phyloP scores from a whole-genome alignment of 2,888 invertebrate species.

The Deilephila porcellus region DNA sequence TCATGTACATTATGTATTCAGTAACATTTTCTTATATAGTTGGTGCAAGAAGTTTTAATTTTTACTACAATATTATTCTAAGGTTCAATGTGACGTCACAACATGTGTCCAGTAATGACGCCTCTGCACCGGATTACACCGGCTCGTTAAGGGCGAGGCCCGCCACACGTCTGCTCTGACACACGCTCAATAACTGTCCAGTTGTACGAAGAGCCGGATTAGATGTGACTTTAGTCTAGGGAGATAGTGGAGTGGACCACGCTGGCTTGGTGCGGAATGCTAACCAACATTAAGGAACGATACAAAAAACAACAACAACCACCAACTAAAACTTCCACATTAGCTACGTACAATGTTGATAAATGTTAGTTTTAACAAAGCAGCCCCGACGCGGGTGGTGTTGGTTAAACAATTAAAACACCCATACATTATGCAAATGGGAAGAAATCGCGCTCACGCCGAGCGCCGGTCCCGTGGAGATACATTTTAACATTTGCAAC shows the following conservation, averaged over 20 bases:
- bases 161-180: not conserved
- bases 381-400: not conserved
- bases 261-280: too few species aligned
- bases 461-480: conserved; percentile 24
- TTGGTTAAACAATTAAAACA: conserved; percentile 38
- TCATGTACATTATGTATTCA: too few species aligned
- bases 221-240: not conserved
- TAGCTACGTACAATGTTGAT: not conserved
- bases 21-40: too few species aligned
- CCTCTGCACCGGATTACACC: not conserved
- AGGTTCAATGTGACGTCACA: not conserved
- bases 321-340: not conserved
- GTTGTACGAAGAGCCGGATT: not conserved
- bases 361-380: not conserved
- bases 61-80: too few species aligned
- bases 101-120: not conserved
- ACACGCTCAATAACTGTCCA: conserved; percentile 1
- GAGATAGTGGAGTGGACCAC: too few species aligned
- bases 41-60: too few species aligned
- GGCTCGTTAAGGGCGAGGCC: not conserved
- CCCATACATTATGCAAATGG: conserved; percentile 43
- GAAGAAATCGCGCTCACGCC: conserved; percentile 37
- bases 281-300: too few species aligned
- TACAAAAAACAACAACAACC: too few species aligned
- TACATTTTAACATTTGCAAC: conserved; percentile 1